Conservation (phyloP, 1,140 invertebrate species). For the Zaprionus camerounensis region DNA sequence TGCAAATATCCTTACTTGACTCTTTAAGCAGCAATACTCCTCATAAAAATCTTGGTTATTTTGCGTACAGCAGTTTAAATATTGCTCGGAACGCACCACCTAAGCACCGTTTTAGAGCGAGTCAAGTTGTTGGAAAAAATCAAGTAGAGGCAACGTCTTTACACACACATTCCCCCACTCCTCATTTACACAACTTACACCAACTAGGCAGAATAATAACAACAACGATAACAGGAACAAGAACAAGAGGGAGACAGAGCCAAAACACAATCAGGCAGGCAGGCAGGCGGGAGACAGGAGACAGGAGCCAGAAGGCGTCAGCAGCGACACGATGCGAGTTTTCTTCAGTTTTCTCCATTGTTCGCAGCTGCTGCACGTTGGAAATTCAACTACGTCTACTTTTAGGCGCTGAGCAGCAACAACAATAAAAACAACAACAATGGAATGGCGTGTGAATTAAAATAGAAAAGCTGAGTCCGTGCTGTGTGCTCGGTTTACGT, state of each 20-base stretch:
- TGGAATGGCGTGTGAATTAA: constrained; percentile 81
- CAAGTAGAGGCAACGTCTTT: constrained; percentile 10
- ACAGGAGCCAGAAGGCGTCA: no score
- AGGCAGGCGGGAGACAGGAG: constrained; percentile 1
- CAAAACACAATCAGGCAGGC: constrained; percentile 71
- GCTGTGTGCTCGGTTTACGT: constrained; percentile 10
- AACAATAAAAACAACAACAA: constrained; percentile 24
- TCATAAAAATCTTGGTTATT: background rate
- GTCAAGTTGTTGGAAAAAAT: constrained; percentile 26
- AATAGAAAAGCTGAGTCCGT: constrained; percentile 68
- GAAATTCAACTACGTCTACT: constrained; percentile 80
- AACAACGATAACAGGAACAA: constrained; percentile 40
- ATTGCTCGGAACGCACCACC: constrained; percentile 53
- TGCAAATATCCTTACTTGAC: background rate
- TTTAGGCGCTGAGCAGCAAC: constrained; percentile 65
- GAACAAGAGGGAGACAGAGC: constrained; percentile 42
- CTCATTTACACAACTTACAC: constrained; percentile 52
- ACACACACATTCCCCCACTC: constrained; percentile 24
- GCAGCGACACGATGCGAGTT: constrained; percentile 29
- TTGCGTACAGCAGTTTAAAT: constrained; percentile 60
- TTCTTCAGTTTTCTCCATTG: constrained; percentile 61
- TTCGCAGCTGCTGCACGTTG: constrained; percentile 80
- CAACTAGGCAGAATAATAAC: constrained; percentile 40
- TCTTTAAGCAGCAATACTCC: background rate
- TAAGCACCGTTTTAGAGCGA: constrained; percentile 52